Percentiles rank a stretch among this genome's conserved stretches.
Conservation (phyloP, 2,888 invertebrate species). For the Archips crataeganus region DNA sequence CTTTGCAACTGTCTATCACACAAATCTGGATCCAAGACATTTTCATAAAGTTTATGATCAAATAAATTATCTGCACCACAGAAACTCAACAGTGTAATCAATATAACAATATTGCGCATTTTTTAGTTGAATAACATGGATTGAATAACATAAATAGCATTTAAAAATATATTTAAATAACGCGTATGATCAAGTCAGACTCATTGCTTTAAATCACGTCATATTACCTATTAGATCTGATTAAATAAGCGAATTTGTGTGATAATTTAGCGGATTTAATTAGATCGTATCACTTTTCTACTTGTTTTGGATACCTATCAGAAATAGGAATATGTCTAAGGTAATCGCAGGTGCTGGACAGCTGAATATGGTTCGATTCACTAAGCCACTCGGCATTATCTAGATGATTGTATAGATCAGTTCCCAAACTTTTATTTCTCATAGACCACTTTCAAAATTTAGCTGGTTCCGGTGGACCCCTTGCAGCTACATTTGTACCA, state of each 20-base stretch:
- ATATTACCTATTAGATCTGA: neutral
- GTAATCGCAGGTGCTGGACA: too few species aligned
- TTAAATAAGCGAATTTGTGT: neutral
- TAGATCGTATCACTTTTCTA: neutral
- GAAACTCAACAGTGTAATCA: neutral
- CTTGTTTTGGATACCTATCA: neutral
- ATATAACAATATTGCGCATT: neutral
- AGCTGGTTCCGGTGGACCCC: too few species aligned
- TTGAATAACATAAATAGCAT: too few species aligned
- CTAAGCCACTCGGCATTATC: too few species aligned
- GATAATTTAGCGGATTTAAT: neutral
- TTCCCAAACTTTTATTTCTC: too few species aligned
- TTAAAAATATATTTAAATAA: neutral
- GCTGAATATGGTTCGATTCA: too few species aligned
- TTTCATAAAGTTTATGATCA: conserved; percentile 20
- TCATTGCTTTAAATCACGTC: neutral
- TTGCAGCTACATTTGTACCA: too few species aligned
- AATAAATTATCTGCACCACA: conserved; percentile 2
- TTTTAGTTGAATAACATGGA: neutral
- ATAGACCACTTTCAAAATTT: too few species aligned
- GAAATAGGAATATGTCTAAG: neutral
- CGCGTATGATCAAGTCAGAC: neutral
- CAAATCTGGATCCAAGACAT: conserved; percentile 20
- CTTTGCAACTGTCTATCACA: conserved; percentile 4
- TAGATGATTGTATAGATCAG: too few species aligned